phyloP scores from a whole-genome alignment of 2,888 invertebrate species.

The Autographa pulchrina region DNA sequence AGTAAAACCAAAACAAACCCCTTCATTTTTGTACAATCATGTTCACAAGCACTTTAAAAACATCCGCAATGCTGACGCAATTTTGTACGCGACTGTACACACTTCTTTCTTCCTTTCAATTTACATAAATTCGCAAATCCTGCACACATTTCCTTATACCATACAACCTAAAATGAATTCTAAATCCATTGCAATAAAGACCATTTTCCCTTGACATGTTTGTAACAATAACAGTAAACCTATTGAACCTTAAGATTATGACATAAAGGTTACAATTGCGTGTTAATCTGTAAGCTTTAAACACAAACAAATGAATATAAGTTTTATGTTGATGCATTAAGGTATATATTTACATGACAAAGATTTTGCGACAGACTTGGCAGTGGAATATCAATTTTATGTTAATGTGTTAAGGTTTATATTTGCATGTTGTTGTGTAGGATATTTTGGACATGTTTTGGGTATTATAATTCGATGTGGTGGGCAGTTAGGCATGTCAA shows the following conservation, averaged over 20 bases:
- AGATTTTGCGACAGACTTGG: slow-evolving; percentile 38
- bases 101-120: slow-evolving; percentile 34
- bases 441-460: not conserved
- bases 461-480: slow-evolving; percentile 23
- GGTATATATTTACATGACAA: slow-evolving; percentile 45
- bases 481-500: slow-evolving; percentile 27
- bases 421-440: slow-evolving; percentile 14
- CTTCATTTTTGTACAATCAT: slow-evolving; percentile 8
- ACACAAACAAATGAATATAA: slow-evolving; percentile 37
- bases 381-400: slow-evolving; percentile 36
- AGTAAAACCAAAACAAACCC: not conserved
- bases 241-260: not conserved
- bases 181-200: not conserved
- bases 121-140: slow-evolving; percentile 50
- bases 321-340: slow-evolving; percentile 25
- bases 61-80: slow-evolving; percentile 32
- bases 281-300: slow-evolving; percentile 15
- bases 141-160: not conserved
- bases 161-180: slow-evolving; percentile 10
- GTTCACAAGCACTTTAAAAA: slow-evolving; percentile 6
- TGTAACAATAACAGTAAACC: slow-evolving; percentile 10
- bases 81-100: slow-evolving; percentile 27
- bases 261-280: slow-evolving; percentile 32
- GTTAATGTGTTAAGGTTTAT: slow-evolving; percentile 27
- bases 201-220: not conserved